These are phyloP conservation scores for Matsumurasca onukii DNA, from an alignment of 1,140 invertebrate species.

Conservation along the genomic window DNA sequence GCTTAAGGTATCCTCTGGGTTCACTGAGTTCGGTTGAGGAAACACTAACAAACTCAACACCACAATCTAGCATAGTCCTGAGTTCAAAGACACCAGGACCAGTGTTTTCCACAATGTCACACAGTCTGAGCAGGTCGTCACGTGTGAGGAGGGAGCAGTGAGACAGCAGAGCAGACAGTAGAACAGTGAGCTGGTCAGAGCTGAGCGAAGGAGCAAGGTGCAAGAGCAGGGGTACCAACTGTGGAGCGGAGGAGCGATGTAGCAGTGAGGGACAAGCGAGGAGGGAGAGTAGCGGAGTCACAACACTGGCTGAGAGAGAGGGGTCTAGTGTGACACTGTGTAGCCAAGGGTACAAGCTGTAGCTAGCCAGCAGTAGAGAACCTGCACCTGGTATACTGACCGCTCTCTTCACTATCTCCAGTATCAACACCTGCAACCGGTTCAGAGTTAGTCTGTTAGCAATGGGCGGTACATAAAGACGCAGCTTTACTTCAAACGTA, in stretches of 20 bases:
- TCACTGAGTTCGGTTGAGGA: neutral
- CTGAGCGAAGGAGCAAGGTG: neutral
- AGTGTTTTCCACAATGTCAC: neutral
- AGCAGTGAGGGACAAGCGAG: neutral
- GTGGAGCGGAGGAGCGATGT: neutral
- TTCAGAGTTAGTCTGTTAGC: too few species aligned
- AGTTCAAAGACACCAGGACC: neutral
- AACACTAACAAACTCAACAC: neutral
- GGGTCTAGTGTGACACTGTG: neutral
- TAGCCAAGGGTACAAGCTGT: slow-evolving; percentile 13
- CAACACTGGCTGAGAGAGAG: neutral
- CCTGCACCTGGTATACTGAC: neutral
- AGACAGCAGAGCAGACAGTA: neutral
- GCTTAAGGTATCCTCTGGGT: neutral
- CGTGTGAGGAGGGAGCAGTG: neutral
- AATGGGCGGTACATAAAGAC: too few species aligned
- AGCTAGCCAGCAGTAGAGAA: neutral
- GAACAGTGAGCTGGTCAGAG: neutral
- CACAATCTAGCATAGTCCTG: slow-evolving; percentile 8
- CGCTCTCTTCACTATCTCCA: neutral
- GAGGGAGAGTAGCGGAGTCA: slow-evolving; percentile 1
- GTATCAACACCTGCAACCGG: neutral
- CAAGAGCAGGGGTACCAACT: neutral
- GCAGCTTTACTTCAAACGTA: too few species aligned
- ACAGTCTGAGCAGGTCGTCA: neutral